Percentiles rank a stretch among this genome's conserved stretches.
These are phyloP conservation scores for Triplophysa rosa DNA, from an alignment of 2,113 vertebrate species.

Conservation along the genomic window DNA sequence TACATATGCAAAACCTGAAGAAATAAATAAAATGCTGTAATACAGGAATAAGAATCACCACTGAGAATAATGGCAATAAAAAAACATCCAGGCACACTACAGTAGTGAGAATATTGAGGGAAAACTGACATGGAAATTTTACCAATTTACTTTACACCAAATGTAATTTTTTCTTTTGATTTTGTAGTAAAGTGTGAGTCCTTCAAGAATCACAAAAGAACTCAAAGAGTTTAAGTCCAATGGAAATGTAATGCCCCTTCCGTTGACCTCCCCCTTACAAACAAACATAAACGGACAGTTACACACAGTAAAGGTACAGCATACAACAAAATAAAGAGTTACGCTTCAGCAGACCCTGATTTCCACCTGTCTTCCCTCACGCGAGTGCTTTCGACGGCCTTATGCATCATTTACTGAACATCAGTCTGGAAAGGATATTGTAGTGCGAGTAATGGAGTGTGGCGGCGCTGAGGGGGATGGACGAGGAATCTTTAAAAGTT, in stretches of 20 bases:
- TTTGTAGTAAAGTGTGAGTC: not conserved
- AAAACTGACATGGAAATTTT: too few relatives aligned
- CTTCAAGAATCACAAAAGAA: not conserved
- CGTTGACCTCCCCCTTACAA: not conserved
- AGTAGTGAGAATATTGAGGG: too few relatives aligned
- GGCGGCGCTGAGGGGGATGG: not conserved
- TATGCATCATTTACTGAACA: conserved; percentile 50
- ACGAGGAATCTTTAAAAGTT: not conserved
- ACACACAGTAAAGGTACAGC: not conserved
- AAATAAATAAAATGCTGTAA: too few relatives aligned
- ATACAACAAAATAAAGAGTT: not conserved
- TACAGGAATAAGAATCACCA: too few relatives aligned
- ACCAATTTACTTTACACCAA: too few relatives aligned
- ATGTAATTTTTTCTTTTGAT: too few relatives aligned
- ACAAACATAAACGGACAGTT: not conserved
- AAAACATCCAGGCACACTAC: too few relatives aligned
- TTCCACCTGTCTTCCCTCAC: conserved; percentile 20
- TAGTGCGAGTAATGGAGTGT: conserved; percentile 1
- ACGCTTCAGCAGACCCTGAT: not conserved
- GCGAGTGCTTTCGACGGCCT: conserved; percentile 14
- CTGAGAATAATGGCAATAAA: too few relatives aligned
- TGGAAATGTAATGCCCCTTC: not conserved
- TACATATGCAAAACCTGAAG: too few relatives aligned
- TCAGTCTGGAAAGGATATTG: conserved; percentile 33
- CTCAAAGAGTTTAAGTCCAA: not conserved